These are phyloP conservation scores for Phocoena sinus DNA, from an alignment of 2,113 vertebrate species.

Conservation along the genomic window DNA sequence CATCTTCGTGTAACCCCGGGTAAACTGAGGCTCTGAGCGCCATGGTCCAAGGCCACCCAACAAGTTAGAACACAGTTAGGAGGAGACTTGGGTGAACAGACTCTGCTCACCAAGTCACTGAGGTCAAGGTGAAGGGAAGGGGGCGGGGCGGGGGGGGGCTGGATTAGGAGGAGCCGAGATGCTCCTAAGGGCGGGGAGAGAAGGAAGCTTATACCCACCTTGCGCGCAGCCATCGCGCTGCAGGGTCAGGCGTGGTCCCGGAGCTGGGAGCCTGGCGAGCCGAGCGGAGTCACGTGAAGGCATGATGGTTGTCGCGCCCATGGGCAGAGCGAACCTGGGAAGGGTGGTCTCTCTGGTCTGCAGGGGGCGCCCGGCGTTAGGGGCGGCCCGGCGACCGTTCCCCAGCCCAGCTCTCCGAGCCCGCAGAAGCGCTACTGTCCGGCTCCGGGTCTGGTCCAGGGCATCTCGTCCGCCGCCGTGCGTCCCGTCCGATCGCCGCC, in stretches of 20 bases:
- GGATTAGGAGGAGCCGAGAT: neutral
- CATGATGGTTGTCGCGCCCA: neutral
- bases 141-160: fast-evolving
- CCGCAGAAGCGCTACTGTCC: neutral
- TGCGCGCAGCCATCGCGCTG: neutral
- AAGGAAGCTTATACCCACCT: neutral
- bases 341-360: no score
- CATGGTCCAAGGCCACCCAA: neutral
- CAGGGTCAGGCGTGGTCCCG: neutral
- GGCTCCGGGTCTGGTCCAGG: fast-evolving
- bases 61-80: no score
- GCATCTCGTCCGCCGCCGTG: neutral
- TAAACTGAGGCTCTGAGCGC: neutral
- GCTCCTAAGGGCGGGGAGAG: neutral
- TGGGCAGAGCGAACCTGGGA: no score
- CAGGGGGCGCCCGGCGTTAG: neutral
- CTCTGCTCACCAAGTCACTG: neutral
- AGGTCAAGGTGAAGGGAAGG: neutral
- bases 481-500: neutral
- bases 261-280: fast-evolving
- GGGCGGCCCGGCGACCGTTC: neutral
- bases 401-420: neutral
- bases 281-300: neutral
- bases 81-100: neutral
- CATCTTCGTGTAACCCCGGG: neutral